Percentiles rank a stretch among this genome's conserved stretches.
These are phyloP conservation scores for Thumatha senex DNA, from an alignment of 2,888 invertebrate genomes.

Conservation along the genomic window DNA sequence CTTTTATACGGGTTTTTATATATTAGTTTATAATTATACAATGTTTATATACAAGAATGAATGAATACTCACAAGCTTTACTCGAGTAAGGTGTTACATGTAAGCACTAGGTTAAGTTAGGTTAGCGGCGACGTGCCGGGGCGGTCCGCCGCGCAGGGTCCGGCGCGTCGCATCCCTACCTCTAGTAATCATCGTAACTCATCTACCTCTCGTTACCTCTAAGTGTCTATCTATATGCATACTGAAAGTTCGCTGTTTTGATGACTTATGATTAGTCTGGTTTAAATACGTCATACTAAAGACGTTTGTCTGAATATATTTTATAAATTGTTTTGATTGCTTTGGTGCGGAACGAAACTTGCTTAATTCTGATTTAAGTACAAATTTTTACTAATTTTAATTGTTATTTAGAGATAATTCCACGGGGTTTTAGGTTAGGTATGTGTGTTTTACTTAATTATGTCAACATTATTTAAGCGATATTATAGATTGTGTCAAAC, in stretches of 20 bases:
- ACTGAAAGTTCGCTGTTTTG: conserved; percentile 66
- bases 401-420: conserved; percentile 78
- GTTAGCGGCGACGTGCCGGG: conserved; percentile 60
- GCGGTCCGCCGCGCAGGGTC: conserved; percentile 20
- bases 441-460: conserved; percentile 56
- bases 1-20: conserved; percentile 83
- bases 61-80: conserved; percentile 84
- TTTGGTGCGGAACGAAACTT: conserved; percentile 65
- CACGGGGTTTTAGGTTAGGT: conserved; percentile 46
- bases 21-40: conserved; percentile 84
- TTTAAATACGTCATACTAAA: conserved; percentile 63
- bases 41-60: conserved; percentile 79
- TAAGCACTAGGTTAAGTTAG: conserved; percentile 64
- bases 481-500: conserved; percentile 65
- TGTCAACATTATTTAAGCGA: conserved; percentile 51
- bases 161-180: conserved; percentile 65
- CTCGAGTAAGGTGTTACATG: conserved; percentile 78
- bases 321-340: conserved; percentile 74
- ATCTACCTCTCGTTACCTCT: conserved; percentile 80
- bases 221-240: conserved; percentile 59
- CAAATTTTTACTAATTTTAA: conserved; percentile 81
- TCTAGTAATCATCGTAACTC: conserved; percentile 76
- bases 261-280: conserved; percentile 64
- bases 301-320: conserved; percentile 80
- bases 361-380: conserved; percentile 77